Conservation (phyloP, 2,113 vertebrate species). For the Oreotrochilus melanogaster region DNA sequence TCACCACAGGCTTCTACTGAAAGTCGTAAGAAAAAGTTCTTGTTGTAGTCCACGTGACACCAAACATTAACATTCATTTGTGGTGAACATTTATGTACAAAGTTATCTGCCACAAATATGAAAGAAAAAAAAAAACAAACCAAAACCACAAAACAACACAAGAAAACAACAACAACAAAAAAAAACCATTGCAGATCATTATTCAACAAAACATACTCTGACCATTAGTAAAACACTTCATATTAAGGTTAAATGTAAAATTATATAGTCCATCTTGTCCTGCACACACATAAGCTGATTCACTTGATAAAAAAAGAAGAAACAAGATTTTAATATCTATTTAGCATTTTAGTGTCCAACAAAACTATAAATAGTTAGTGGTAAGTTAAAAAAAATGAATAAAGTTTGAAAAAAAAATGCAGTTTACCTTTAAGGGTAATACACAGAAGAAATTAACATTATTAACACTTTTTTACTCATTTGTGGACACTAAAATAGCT, state of each 20-base stretch:
- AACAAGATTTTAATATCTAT: constrained; percentile 70
- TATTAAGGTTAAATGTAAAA: constrained; percentile 86
- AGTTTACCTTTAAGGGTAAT: constrained; percentile 63
- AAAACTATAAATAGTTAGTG: constrained; percentile 68
- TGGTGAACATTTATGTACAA: constrained; percentile 93
- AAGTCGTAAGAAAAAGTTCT: constrained; percentile 78
- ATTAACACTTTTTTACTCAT: constrained; percentile 77
- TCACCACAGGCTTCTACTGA: constrained; percentile 80
- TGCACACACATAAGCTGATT: constrained; percentile 78
- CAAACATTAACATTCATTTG: constrained; percentile 91
- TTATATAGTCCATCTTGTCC: constrained; percentile 81
- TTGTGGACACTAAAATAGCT: constrained; percentile 96
- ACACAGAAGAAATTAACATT: constrained; percentile 66
- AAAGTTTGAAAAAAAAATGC: neutral
- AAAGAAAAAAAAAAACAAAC: neutral
- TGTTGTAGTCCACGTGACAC: constrained; percentile 86
- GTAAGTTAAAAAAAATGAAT: constrained; percentile 53
- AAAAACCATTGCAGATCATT: constrained; percentile 84
- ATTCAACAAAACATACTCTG: constrained; percentile 79
- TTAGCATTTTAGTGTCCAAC: constrained; percentile 86
- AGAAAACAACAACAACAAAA: neutral
- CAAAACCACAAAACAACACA: neutral
- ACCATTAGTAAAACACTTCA: constrained; percentile 88
- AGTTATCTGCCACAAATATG: constrained; percentile 85
- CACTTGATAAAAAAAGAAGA: constrained; percentile 73